phyloP scores from a whole-genome alignment of 2,888 invertebrate genomes.

The Campopleginae sp. region DNA sequence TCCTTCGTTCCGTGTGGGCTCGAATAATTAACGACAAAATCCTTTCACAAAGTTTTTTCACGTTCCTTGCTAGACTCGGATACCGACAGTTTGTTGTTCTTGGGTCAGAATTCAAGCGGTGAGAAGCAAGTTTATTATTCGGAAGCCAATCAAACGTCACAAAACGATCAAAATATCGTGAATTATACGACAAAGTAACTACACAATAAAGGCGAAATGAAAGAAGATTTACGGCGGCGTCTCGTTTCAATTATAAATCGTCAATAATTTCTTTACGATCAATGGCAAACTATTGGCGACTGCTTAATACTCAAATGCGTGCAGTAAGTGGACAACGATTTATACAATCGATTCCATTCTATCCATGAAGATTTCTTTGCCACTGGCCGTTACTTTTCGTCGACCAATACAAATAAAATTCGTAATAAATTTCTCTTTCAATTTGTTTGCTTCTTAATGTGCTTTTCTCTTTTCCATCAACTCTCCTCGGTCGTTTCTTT shows the following conservation, averaged over 20 bases:
- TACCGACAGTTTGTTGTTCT: not conserved
- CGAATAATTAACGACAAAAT: constrained; percentile 49
- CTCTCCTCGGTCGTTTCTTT: not conserved
- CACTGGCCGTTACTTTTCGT: not conserved
- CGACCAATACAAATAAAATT: not conserved
- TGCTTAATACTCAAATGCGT: not conserved
- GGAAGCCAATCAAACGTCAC: not conserved
- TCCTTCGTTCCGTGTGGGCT: constrained; percentile 8
- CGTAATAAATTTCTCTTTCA: not conserved
- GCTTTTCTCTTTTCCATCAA: not conserved
- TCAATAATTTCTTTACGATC: not conserved
- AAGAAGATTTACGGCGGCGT: not conserved
- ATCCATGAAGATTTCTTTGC: not conserved
- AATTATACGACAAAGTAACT: not conserved
- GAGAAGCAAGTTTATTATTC: constrained; percentile 1
- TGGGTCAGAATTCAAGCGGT: not conserved
- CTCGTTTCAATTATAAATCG: not conserved
- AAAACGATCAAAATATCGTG: not conserved
- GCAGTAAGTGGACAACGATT: not conserved
- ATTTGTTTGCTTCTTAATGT: not conserved
- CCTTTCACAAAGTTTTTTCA: constrained; percentile 51
- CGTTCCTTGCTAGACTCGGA: constrained; percentile 1
- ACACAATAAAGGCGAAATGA: not conserved
- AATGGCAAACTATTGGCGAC: not conserved
- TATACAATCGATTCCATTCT: not conserved